phyloP scores from a whole-genome alignment of 1,140 invertebrate genomes.

The Adelges cooleyi region DNA sequence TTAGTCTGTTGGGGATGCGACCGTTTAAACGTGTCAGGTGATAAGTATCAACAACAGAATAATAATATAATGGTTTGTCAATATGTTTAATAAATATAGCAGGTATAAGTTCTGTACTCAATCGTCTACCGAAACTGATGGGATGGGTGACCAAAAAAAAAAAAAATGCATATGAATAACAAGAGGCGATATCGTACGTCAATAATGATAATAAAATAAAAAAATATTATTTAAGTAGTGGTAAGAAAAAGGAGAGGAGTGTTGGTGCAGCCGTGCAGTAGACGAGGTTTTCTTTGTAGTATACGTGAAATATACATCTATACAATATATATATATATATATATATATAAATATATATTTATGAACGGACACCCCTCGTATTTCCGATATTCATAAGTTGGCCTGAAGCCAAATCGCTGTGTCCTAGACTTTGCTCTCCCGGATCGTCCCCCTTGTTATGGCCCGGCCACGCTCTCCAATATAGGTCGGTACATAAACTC shows the following conservation, averaged over 20 bases:
- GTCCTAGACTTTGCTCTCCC: neutral
- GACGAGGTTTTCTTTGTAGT: no score
- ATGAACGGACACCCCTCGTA: neutral
- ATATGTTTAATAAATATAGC: no score
- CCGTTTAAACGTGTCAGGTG: no score
- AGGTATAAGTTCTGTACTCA: no score
- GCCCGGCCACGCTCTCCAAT: neutral
- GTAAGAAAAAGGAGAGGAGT: no score
- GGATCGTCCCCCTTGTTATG: neutral
- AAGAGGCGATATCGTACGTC: neutral
- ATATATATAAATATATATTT: no score
- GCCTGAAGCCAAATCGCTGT: neutral
- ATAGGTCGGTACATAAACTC: neutral
- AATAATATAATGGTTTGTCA: no score
- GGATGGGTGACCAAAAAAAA: neutral
- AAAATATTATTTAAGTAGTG: constrained; percentile 1
- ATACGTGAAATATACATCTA: no score
- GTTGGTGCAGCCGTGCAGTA: no score
- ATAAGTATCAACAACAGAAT: no score
- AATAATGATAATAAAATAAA: neutral
- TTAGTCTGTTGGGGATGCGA: no score
- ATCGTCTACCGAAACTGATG: neutral
- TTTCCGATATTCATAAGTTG: constrained; percentile 26
- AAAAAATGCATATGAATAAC: neutral
- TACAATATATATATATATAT: no score